phyloP scores from a whole-genome alignment of 2,888 invertebrate genomes.

The Megalurothrips usitatus region DNA sequence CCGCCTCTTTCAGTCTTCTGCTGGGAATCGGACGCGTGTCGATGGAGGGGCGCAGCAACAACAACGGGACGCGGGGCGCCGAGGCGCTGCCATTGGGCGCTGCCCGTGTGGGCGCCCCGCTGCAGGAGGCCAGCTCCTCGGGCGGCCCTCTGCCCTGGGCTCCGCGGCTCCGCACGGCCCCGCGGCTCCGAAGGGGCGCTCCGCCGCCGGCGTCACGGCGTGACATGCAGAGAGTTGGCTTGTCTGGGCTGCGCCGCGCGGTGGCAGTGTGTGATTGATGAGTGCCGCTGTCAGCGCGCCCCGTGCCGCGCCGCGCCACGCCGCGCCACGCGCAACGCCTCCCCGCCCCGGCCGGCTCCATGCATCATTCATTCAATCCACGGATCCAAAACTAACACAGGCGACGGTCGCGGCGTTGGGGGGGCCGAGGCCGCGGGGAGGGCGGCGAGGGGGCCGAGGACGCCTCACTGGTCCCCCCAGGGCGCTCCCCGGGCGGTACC shows the following conservation, averaged over 20 bases:
- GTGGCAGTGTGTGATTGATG: conserved; percentile 18
- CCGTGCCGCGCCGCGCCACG: not conserved
- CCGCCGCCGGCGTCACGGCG: not conserved
- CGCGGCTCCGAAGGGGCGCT: not conserved
- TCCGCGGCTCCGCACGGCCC: not conserved
- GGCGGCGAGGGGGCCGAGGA: no score
- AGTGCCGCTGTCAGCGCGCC: not conserved
- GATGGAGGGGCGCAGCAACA: no score
- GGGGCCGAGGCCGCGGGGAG: no score
- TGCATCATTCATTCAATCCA: conserved; percentile 26
- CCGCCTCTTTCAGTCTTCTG: no score
- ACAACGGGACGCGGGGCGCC: no score
- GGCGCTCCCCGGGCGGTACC: no score
- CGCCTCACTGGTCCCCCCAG: no score
- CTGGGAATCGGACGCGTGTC: no score
- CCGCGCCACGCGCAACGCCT: not conserved
- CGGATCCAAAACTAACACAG: conserved; percentile 26
- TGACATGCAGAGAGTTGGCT: conserved; percentile 21
- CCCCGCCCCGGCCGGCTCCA: not conserved
- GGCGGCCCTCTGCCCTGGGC: not conserved
- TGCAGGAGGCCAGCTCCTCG: not conserved
- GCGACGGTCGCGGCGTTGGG: not conserved
- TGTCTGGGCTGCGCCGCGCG: not conserved
- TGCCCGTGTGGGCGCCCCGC: no score
- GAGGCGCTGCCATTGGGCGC: no score